phyloP scores from a whole-genome alignment of 2,797 vertebrate genomes.

The Zalophus californianus region DNA sequence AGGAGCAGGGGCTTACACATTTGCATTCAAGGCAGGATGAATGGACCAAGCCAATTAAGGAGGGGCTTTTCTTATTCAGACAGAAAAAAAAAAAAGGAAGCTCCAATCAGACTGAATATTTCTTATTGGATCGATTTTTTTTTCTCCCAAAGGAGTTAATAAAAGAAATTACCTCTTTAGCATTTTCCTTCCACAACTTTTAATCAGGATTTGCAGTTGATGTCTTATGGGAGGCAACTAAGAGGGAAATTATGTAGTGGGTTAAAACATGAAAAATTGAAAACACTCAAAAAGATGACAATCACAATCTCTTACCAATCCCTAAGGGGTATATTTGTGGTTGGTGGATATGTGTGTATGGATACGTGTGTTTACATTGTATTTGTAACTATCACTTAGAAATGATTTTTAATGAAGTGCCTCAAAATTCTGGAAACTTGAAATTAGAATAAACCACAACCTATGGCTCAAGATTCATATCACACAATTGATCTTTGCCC shows the following conservation, averaged over 20 bases:
- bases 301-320: not conserved
- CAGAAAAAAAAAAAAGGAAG: no score
- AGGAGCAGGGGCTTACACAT: not conserved
- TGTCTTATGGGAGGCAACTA: not conserved
- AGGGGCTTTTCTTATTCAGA: not conserved
- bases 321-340: not conserved
- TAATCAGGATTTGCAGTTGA: conserved; percentile 41
- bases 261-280: not conserved
- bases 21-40: conserved; percentile 6
- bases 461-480: not conserved
- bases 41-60: not conserved
- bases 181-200: not conserved
- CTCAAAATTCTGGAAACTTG: conserved; percentile 2
- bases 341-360: not conserved
- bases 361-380: not conserved
- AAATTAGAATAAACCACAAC: not conserved
- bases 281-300: not conserved
- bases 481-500: not conserved
- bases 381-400: not conserved
- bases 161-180: conserved; percentile 32
- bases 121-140: not conserved
- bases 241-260: not conserved
- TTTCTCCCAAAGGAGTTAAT: not conserved
- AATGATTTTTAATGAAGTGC: conserved; percentile 20
- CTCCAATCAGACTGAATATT: not conserved